These are phyloP conservation scores for Tribolium castaneum DNA, from an alignment of 1,140 invertebrate species.

Conservation along the genomic window DNA sequence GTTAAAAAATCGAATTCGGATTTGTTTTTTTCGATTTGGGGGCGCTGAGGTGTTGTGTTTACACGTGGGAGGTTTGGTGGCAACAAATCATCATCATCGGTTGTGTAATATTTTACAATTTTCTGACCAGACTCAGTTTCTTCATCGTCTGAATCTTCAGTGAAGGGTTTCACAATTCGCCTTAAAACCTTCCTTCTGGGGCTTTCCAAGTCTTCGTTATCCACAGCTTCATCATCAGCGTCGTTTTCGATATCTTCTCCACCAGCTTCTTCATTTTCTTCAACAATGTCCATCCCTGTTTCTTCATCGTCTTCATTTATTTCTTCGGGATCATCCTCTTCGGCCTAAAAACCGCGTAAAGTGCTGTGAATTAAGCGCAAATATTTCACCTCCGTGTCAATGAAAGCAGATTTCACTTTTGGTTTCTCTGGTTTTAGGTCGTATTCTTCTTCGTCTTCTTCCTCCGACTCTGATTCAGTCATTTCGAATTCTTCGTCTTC, in stretches of 20 bases:
- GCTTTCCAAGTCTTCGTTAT: slow-evolving; percentile 27
- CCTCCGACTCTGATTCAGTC: slow-evolving; percentile 61
- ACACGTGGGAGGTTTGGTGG: slow-evolving; percentile 52
- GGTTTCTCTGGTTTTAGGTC: slow-evolving; percentile 47
- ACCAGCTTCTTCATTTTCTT: slow-evolving; percentile 60
- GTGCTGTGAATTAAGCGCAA: not conserved
- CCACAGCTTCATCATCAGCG: slow-evolving; percentile 55
- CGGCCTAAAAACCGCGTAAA: slow-evolving; percentile 46
- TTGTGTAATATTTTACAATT: slow-evolving; percentile 41
- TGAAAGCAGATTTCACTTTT: slow-evolving; percentile 53
- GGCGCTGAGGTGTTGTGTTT: slow-evolving; percentile 46
- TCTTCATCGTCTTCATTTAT: slow-evolving; percentile 62
- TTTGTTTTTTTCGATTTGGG: slow-evolving; percentile 39
- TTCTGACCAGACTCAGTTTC: slow-evolving; percentile 47
- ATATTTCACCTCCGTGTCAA: slow-evolving; percentile 55
- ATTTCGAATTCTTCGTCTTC: slow-evolving; percentile 60
- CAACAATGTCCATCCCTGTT: slow-evolving; percentile 58
- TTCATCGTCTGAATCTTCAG: slow-evolving; percentile 58
- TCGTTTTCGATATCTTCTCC: slow-evolving; percentile 57
- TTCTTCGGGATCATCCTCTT: slow-evolving; percentile 47
- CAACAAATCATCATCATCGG: slow-evolving; percentile 53
- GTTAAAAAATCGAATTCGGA: slow-evolving; percentile 55
- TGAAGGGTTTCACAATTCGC: slow-evolving; percentile 53
- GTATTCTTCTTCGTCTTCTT: slow-evolving; percentile 57
- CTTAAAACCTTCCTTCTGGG: slow-evolving; percentile 58